Percentiles rank a stretch among this genome's conserved stretches.
These are phyloP conservation scores for Diprion similis DNA, from an alignment of 1,140 invertebrate species.

Conservation along the genomic window DNA sequence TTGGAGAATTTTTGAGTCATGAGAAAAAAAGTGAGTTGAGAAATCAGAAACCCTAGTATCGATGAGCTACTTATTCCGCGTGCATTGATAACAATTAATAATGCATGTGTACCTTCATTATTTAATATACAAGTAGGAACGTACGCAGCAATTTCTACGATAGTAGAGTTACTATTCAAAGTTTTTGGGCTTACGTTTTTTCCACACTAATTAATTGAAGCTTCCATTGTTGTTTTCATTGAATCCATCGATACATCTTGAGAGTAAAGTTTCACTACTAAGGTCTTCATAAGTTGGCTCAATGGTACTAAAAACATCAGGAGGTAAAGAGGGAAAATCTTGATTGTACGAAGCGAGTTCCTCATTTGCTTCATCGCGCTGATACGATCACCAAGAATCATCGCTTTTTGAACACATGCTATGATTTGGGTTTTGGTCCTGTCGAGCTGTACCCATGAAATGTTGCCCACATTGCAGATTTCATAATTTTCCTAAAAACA, in stretches of 20 bases:
- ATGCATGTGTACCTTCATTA: not conserved
- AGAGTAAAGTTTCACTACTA: conserved; percentile 20
- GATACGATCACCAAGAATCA: conserved; percentile 34
- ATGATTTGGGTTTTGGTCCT: too few species aligned
- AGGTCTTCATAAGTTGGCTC: conserved; percentile 31
- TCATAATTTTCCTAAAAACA: too few species aligned
- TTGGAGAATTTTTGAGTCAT: too few species aligned
- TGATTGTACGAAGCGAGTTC: conserved; percentile 16
- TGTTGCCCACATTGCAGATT: too few species aligned
- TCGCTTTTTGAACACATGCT: conserved; percentile 21
- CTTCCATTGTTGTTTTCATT: conserved; percentile 36
- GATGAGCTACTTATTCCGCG: too few species aligned
- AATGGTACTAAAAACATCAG: conserved; percentile 25
- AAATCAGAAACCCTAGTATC: too few species aligned
- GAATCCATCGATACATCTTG: conserved; percentile 28
- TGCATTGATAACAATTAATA: too few species aligned
- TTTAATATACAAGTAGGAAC: not conserved
- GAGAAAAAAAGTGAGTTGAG: too few species aligned
- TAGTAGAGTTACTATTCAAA: not conserved
- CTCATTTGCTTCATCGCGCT: conserved; percentile 25
- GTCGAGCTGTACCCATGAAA: too few species aligned
- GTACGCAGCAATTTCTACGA: not conserved
- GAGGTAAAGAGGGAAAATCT: conserved; percentile 6
- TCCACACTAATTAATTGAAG: conserved; percentile 35
- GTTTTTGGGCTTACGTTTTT: conserved; percentile 32